Evolutionary conservation across 2,113 vertebrate species (phyloP).

Genomic region (Felis catus): F.catus_Fca126_mat1.0 CM031421.1:104357501-104358000

Average conservation of each 20-base stretch:
- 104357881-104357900: not conserved
- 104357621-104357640: not conserved
- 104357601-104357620: not conserved
- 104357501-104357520: not conserved
- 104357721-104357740: not conserved
- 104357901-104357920: too few relatives aligned
- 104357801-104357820: not conserved
- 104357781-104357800: not conserved
- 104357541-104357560: not conserved
- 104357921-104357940: not conserved
- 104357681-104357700: not conserved
- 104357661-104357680: not conserved
- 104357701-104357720: not conserved
- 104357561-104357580: not conserved
- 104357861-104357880: not conserved
- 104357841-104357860: not conserved
- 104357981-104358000: not conserved
- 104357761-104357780: not conserved
- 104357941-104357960: not conserved
- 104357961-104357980: not conserved
- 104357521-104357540: not conserved
- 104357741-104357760: not conserved
- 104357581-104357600: not conserved
- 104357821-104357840: not conserved
- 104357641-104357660: not conserved